Evolutionary conservation across 2,888 invertebrate species (phyloP), one percentile per base, ranked within the genome.

Genomic region (Ennomos quercinarius): DNA sequence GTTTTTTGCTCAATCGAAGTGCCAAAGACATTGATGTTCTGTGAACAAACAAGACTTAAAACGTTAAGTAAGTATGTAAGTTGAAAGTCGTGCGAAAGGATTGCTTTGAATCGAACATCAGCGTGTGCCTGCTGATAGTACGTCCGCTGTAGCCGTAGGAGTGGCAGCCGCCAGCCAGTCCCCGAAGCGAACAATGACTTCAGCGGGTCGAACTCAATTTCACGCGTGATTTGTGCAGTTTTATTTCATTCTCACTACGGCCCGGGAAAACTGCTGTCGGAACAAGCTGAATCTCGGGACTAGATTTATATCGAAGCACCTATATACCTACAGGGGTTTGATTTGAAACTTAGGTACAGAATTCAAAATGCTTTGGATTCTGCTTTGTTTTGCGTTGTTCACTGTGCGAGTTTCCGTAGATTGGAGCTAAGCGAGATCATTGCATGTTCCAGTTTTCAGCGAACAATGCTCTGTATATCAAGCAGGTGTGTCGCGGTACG

Each of bases 151-250:
- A 61, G 58, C 46, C 40, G 61, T 52, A 61, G 60, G 67, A 56
- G 62, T 66, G 63, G 64, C 67, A 67, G 58, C 54, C 80, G 81
- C 80, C 83, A 79, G 77, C 70, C 72, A 74, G 73, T 78, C 80
- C 74, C 76, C 78, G 77, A 74, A 74, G 69, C 81, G 80, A 78
- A 85, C 86, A 86, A 84, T 84, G 83, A 82, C 84, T 85, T 81
- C 76, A 80, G 80, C 75, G 82, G 83, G 74, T 83, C 83, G 84
- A 89, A 90, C 83, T 88, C 90, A 88, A 91, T 91, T 91, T 91
- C 89, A 91, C 90, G 91, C 88, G 87, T 89, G 89, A 89, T 91
- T 89, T 89, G 84, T 85, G 80, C 80, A 82, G 81, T 87, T 87
- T 89, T 87, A 89, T 88, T 89, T 87, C 84, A 84, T 89, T 89